Base-by-base conservation (phyloP, 2,113 vertebrate genomes). In the Chaenogobius annularis region DNA sequence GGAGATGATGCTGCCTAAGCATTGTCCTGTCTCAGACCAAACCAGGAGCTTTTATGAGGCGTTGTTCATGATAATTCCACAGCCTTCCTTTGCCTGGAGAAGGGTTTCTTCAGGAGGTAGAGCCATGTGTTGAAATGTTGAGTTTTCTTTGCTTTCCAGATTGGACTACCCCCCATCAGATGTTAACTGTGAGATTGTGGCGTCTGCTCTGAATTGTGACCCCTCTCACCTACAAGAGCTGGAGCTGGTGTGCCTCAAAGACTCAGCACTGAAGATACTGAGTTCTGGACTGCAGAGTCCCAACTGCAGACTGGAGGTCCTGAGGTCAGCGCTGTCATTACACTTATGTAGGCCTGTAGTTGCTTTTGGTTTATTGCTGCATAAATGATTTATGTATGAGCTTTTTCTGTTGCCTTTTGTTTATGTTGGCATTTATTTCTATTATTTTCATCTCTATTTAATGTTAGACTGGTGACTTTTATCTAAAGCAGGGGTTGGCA, bases 251-350 rank as follows among this genome's bases (percentile, higher is more conserved):
- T 13, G 10, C 26, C 20, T 59, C 20, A 9, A 23, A 7, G 20
- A 46, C 5, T 58, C 68, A 59, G 68, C 13, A 17, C 13, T 43
- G n/a, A 43, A 58, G 54, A 40, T 44, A 14, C 54, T 69, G 15
- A 26, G 4, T 46, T 37, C 40, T 69, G 68, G 13, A 58, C 68
- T 59, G 37, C 13, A 43, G 67, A 56, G 50, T 55, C 67, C 26
- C 26, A 14, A 56, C 50, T 55, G 67, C n/a, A 15, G 8, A 40
- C 31, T 68, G 67, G 1, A 56, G 19, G 35, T 19, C 14, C 67
- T 68, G 19, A 68, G 67, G 67, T 68, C 31, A 46, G 54, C 6
- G 31, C 26, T 14, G 23, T 35, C 15, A 9, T 40, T 9, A 40
- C 15, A 31, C 5, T 59, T 35, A 9, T 40, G 37, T 3, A 35